A percentile compares a stretch with the other conserved stretches of the same genome.
Conservation (phyloP, 30 jellyfish, hydroid and myxozoan genomes). For the Hydra vulgaris region DNA sequence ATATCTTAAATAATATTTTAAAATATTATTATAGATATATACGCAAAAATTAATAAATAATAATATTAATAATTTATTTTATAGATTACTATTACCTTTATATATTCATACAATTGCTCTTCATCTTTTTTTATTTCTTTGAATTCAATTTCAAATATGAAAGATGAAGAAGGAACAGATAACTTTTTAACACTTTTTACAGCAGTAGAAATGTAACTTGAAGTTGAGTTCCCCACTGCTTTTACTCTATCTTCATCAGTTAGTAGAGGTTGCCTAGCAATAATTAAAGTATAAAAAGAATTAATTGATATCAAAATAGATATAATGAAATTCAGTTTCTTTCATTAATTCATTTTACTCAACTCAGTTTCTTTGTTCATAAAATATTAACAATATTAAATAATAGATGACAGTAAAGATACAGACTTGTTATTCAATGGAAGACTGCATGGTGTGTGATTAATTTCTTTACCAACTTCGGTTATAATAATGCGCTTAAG, state of each 20-base stretch:
- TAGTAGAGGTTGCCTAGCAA: neutral
- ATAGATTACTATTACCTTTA: constrained; percentile 17
- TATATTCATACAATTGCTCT: constrained; percentile 35
- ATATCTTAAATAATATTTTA: neutral
- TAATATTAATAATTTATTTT: too few species aligned
- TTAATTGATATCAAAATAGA: too few species aligned
- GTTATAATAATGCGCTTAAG: constrained; percentile 44
- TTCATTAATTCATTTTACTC: too few species aligned
- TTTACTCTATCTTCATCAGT: neutral
- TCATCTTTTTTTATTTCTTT: constrained; percentile 38
- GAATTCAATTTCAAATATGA: constrained; percentile 62
- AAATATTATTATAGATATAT: too few species aligned
- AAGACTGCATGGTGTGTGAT: neutral
- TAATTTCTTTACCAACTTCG: constrained; percentile 58
- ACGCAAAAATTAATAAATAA: too few species aligned
- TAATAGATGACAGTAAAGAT: too few species aligned
- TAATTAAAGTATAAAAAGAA: neutral
- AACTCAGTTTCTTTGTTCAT: neutral
- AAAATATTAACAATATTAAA: too few species aligned
- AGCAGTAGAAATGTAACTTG: neutral
- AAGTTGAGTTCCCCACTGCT: neutral
- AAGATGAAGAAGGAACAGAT: constrained; percentile 49
- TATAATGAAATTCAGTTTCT: too few species aligned
- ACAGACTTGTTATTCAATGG: neutral
- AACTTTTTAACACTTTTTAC: neutral